A percentile compares a stretch with the other conserved stretches of the same genome.
phyloP scores from a whole-genome alignment of 2,797 vertebrate genomes.

The Rhynchonycteris naso region DNA sequence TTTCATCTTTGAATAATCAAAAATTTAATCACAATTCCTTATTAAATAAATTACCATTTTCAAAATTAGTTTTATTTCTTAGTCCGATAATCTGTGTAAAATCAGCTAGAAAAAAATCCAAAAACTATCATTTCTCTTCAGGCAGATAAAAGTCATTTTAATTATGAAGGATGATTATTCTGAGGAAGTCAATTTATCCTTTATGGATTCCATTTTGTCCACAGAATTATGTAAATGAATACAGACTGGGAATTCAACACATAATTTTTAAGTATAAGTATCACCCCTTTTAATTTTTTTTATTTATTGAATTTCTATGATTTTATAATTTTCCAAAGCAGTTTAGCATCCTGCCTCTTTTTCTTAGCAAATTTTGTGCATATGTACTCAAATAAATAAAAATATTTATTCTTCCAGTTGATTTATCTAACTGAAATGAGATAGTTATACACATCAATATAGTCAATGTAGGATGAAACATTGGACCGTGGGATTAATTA shows the following conservation, averaged over 20 bases:
- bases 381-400: neutral
- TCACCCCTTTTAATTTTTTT: neutral
- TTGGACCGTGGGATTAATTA: neutral
- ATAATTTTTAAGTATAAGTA: neutral
- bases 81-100: neutral
- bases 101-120: slow-evolving; percentile 35
- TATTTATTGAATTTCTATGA: neutral
- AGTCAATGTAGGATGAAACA: neutral
- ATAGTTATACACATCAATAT: neutral
- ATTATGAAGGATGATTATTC: neutral
- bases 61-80: slow-evolving; percentile 41
- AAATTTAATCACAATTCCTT: neutral
- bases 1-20: slow-evolving; percentile 28
- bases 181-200: neutral
- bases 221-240: neutral
- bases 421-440: neutral
- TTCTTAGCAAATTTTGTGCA: neutral
- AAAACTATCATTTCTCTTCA: neutral
- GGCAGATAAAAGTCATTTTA: slow-evolving; percentile 16
- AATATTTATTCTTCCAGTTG: neutral
- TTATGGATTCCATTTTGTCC: neutral
- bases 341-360: neutral
- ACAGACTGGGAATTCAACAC: neutral
- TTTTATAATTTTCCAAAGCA: neutral
- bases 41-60: slow-evolving; percentile 3